phyloP scores from a whole-genome alignment of 2,797 vertebrate species.

The Pseudocheirus occidentalis region DNA sequence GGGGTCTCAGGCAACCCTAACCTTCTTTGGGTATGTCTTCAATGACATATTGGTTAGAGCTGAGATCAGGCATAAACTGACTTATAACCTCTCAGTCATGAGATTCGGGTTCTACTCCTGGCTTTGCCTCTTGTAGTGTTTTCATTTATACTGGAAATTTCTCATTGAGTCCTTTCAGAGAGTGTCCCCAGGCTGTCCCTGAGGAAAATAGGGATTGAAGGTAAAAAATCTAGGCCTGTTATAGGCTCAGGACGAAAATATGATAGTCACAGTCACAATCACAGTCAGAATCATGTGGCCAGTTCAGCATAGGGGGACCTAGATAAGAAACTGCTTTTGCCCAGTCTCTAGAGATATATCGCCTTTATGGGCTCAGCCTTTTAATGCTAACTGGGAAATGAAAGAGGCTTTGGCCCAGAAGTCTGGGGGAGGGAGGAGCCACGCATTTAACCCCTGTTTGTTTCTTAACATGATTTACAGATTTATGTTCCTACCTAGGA shows the following conservation, averaged over 20 bases:
- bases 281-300: no score
- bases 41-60: not conserved
- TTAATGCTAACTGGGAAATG: not conserved
- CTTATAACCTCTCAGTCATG: not conserved
- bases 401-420: not conserved
- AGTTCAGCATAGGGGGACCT: not conserved
- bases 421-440: no score
- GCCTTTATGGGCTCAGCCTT: not conserved
- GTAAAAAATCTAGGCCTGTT: not conserved
- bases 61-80: not conserved
- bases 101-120: not conserved
- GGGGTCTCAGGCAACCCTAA: no score
- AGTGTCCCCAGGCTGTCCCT: not conserved
- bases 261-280: not conserved
- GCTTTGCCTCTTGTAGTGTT: not conserved
- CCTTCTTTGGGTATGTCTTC: no score
- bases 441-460: not conserved
- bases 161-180: not conserved
- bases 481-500: not conserved
- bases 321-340: not conserved
- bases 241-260: not conserved
- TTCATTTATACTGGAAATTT: not conserved
- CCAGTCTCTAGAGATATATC: not conserved
- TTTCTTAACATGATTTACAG: not conserved
- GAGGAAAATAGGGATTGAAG: not conserved